Evolutionary conservation across 2,797 vertebrate genomes (phyloP), one percentile per base, ranked within the genome.

Genomic region (Tauraco hartlaubi): DNA sequence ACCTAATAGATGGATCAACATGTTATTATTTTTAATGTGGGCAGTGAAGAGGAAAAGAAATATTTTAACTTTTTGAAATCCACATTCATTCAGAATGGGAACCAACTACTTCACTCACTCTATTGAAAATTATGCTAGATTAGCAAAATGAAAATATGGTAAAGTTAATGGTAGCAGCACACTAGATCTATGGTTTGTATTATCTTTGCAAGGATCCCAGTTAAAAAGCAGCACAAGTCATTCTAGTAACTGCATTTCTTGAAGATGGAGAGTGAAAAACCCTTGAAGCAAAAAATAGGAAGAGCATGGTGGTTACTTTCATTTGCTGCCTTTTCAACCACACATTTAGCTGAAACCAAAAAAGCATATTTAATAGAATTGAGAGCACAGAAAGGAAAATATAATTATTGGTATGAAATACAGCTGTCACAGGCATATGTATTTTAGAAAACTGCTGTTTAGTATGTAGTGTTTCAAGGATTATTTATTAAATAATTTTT

Each of bases 291-390:
- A 89, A 89, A 91, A 72, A 56, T 28, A 66, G 15, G 48, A 84
- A 76, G n/a, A n/a, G 9, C 20, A 4, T 46, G 12, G 31, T 88
- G 17, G 23, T 75, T 95, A 59, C 21, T 92, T 72, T n/a, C 23
- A 41, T 85, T 93, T 92, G n/a, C 68, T 96, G 33, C 14, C 66
- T 39, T 82, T 96, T 82, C 61, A 82, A 46, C 75, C 25, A 68
- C 51, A 71, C 6, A 48, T 67, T 85, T 64, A 72, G 12, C 26
- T 87, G 58, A 82, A 92, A 74, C 44, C 31, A 83, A 85, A 92
- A 67, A 54, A 71, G 19, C 10, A n/a, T 64, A 39, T 66, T 85
- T 88, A 83, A 90, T 67, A 72, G 62, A 58, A 80, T 19, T 85
- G 78, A 82, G 81, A 91, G 64, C 44, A 56, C 61, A 61, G 29